Base-by-base conservation (phyloP, 1,140 invertebrate species). In the Paramacrobiotus metropolitanus region DNA sequence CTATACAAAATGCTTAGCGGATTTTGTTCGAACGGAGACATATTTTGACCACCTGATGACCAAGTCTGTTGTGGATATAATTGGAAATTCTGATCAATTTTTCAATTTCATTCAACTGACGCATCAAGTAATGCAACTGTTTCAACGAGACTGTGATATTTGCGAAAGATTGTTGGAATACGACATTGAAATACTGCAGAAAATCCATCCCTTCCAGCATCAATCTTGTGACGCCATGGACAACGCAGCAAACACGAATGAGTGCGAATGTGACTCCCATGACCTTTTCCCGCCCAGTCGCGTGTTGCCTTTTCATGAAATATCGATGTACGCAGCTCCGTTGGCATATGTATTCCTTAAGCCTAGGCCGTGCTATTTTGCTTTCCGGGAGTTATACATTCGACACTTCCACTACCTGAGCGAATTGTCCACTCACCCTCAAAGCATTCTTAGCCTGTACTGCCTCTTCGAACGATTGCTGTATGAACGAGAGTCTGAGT, bases 291-390 rank as follows among this genome's bases (percentile, higher is more conserved):
- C 34, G n/a, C 34, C 34, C 34, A 40, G n/a, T n/a, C 9, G 34
- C 9, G 34, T 40, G 9, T 9, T 55, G 15, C 48, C 48, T 9
- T 55, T 55, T 28, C 48, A 55, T 24, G 48, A 55, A 24, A 20
- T 55, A 4, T 24, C 48, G 9, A 55, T 55, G 48, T 55, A 55
- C 24, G 89, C 89, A 59, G 86, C 88, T 0, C 90, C 91, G 3
- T 83, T 96, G 68, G 94, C 90, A 71, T 96, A 91, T 69, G 70
- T 95, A 24, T 94, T 85, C 70, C 84, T 90, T 65, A 85, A 93
- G 65, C 83, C 87, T 0, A 80, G 86, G 1, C 78, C 80, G 29
- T 77, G 94, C 29, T 95, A 95, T 71, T 89, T 82, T 64, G 82
- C 87, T 1, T 93, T 94, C 72, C 78, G 87, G 34, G 83, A 88